phyloP scores from a whole-genome alignment of 2,797 vertebrate species.

The Menidia menidia region DNA sequence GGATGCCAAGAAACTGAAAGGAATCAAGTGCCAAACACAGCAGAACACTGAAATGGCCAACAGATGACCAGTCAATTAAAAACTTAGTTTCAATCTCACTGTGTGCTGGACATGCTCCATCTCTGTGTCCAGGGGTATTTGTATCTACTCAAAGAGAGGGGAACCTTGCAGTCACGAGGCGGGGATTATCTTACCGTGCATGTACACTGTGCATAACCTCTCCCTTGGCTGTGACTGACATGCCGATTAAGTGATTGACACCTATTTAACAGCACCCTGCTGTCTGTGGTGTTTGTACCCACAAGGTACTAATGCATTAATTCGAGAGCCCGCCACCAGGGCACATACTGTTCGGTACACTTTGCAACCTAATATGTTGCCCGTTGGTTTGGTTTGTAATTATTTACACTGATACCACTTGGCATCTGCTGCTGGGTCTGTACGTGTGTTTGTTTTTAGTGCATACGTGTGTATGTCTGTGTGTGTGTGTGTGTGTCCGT shows the following conservation, averaged over 20 bases:
- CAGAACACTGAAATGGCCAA: constrained; percentile 35
- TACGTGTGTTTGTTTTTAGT: constrained; percentile 35
- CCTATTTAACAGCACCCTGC: constrained; percentile 53
- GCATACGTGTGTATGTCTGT: constrained; percentile 25
- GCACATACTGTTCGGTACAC: constrained; percentile 38
- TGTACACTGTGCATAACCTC: constrained; percentile 38
- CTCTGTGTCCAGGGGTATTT: constrained; percentile 24
- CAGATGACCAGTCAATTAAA: constrained; percentile 30
- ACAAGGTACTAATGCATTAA: constrained; percentile 39
- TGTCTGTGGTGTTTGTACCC: constrained; percentile 42
- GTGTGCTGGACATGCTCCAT: constrained; percentile 7
- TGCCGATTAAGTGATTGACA: constrained; percentile 57
- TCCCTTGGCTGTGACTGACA: constrained; percentile 31
- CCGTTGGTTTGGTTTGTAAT: constrained; percentile 57
- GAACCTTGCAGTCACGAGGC: constrained; percentile 42
- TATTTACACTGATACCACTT: constrained; percentile 59
- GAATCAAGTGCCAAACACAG: constrained; percentile 59
- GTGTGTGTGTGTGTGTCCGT: constrained; percentile 36
- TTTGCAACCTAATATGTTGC: constrained; percentile 47
- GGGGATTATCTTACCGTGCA: constrained; percentile 47
- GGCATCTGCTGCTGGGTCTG: constrained; percentile 42
- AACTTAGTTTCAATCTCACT: constrained; percentile 4
- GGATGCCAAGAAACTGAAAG: constrained; percentile 49
- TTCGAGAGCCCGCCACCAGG: constrained; percentile 24
- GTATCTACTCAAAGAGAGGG: constrained; percentile 32